Conservation (phyloP, 2,888 invertebrate genomes). For the Argyresthia goedartella region DNA sequence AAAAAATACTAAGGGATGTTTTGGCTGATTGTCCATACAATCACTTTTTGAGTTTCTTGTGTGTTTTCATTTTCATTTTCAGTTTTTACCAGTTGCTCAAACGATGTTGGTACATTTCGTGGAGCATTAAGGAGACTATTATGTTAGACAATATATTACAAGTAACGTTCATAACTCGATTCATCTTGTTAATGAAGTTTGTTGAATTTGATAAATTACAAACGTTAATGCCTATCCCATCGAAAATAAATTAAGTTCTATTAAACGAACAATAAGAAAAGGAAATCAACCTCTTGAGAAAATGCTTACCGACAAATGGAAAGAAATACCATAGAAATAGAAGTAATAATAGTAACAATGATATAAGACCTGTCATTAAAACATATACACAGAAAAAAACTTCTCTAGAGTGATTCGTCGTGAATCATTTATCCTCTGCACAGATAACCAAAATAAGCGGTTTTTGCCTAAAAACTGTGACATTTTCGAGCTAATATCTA, state of each 20-base stretch:
- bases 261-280: constrained; percentile 3
- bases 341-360: not conserved
- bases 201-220: constrained; percentile 7
- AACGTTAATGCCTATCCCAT: constrained; percentile 8
- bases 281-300: constrained; percentile 11
- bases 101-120: constrained; percentile 13
- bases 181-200: constrained; percentile 12
- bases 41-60: constrained; percentile 12
- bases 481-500: no score
- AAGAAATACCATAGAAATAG: not conserved
- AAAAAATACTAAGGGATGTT: constrained; percentile 11
- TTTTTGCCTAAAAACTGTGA: no score
- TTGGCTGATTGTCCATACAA: constrained; percentile 7
- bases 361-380: no score
- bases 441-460: no score
- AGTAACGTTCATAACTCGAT: constrained; percentile 15
- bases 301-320: constrained; percentile 8
- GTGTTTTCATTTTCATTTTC: constrained; percentile 9
- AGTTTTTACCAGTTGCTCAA: constrained; percentile 8
- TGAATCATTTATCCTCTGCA: no score
- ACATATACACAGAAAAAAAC: no score
- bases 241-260: constrained; percentile 4
- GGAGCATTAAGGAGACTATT: constrained; percentile 7
- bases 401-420: no score
- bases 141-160: constrained; percentile 12